Base-by-base conservation (phyloP, 2,113 vertebrate species). In the Upupa epops region DNA sequence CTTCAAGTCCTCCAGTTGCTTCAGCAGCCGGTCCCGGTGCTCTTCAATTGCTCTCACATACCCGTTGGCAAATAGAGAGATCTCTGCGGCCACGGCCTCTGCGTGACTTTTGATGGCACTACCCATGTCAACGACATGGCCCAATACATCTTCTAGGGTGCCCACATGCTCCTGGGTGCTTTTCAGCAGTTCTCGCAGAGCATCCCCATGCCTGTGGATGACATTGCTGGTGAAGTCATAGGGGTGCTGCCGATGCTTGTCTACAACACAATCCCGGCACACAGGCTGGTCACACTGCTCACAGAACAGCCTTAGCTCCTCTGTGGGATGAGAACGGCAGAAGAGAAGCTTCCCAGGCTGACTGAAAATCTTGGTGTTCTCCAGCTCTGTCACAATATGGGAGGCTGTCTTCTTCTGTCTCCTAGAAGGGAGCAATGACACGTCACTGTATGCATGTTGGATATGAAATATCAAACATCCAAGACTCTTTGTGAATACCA, bases 221-320 rank as follows among this genome's bases (percentile, higher is more conserved):
- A 98, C 97, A 0, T 97, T 98, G 19, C 82, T 31, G 0, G 97
- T 64, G n/a, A 98, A 97, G 83, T 97, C 96, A 20, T 92, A 98
- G 46, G 77, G 92, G 77, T 99, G 99, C 58, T 98, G 98, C 1
- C 94, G 97, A 88, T 99, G 99, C 32, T 97, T 94, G 12, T 96
- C 97, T 22, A 97, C 94, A 14, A 97, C 78, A 0, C 99, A 99
- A 17, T 98, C 97, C 76, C 94, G 94, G 92, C 99, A 99, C 74
- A 98, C 97, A 0, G 98, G 97, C 25, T 94, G 96, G 95, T 98
- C 98, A 8, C 99, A 99, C 55, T 97, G 96, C 96, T 98, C 98
- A 3, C 99, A 99, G 97, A 98, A 99, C 86, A 99, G 97, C 20
- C 96, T 96, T 17, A 99, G 97, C 94, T 99, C 98, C 97, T 99